A percentile compares a stretch with the other conserved stretches of the same genome.
These are phyloP conservation scores for Dinocampus coccinellae DNA, from an alignment of 2,888 invertebrate species.

Conservation along the genomic window DNA sequence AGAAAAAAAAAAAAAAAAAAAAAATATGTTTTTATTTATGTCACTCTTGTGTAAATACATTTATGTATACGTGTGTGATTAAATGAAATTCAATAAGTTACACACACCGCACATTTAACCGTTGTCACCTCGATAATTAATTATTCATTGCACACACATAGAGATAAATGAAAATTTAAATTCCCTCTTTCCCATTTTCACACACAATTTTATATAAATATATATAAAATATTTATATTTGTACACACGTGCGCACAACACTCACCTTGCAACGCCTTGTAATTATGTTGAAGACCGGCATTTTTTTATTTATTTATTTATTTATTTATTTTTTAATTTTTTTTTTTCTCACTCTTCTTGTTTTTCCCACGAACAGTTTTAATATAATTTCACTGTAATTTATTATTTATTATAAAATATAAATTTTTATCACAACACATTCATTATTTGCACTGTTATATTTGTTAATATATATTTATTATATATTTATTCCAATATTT, in stretches of 20 bases:
- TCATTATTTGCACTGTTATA: constrained; percentile 12
- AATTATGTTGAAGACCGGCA: constrained; percentile 76
- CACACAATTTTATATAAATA: neutral
- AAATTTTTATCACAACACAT: constrained; percentile 12
- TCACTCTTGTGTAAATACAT: neutral
- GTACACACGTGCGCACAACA: constrained; percentile 18
- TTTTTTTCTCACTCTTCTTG: too few species aligned
- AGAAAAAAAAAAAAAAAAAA: too few species aligned
- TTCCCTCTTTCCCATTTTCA: neutral
- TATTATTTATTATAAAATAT: neutral
- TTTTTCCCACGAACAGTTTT: constrained; percentile 16
- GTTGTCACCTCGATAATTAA: neutral
- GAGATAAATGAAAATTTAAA: neutral
- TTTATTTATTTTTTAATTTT: too few species aligned
- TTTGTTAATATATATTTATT: constrained; percentile 26
- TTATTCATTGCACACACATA: neutral
- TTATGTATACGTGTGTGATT: neutral
- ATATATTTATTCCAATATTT: neutral
- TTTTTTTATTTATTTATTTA: constrained; percentile 57
- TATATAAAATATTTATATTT: neutral
- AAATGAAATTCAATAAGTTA: neutral
- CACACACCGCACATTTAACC: neutral
- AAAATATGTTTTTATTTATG: neutral
- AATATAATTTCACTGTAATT: neutral
- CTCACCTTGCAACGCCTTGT: constrained; percentile 75